Evolutionary conservation across 2,113 vertebrate species (phyloP).

Genomic region (Salvator merianae): DNA sequence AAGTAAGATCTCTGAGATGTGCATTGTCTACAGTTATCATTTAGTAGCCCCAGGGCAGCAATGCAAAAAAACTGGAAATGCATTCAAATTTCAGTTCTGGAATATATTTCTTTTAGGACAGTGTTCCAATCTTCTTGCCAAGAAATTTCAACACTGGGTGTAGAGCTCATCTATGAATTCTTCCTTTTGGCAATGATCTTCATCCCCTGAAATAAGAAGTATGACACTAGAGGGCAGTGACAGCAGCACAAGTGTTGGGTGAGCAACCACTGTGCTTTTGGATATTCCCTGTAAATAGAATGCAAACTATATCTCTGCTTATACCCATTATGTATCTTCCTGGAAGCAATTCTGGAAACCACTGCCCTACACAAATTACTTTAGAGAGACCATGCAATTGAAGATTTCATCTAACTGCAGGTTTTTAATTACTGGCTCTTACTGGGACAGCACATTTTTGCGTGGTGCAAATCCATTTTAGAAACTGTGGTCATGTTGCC

Average conservation of each 20-base stretch:
- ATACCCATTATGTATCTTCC: no score
- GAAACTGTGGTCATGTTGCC: no score
- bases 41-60: not conserved
- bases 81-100: not conserved
- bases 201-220: not conserved
- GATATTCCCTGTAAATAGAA: slow-evolving; percentile 29
- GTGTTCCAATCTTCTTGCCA: not conserved
- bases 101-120: not conserved
- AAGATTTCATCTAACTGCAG: no score
- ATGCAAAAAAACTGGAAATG: not conserved
- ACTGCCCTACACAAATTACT: no score
- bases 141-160: not conserved
- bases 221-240: slow-evolving; percentile 24
- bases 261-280: slow-evolving; percentile 15
- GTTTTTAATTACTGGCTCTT: no score
- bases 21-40: no score
- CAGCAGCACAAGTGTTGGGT: not conserved
- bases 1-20: no score
- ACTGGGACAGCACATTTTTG: no score
- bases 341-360: no score
- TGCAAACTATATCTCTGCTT: not conserved
- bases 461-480: no score
- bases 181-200: not conserved
- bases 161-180: slow-evolving; percentile 28
- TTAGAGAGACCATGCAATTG: no score